A percentile compares a stretch with the other conserved stretches of the same genome.
These are phyloP conservation scores for Strigamia transsilvanica DNA, from an alignment of 2,888 invertebrate genomes.

Conservation along the genomic window DNA sequence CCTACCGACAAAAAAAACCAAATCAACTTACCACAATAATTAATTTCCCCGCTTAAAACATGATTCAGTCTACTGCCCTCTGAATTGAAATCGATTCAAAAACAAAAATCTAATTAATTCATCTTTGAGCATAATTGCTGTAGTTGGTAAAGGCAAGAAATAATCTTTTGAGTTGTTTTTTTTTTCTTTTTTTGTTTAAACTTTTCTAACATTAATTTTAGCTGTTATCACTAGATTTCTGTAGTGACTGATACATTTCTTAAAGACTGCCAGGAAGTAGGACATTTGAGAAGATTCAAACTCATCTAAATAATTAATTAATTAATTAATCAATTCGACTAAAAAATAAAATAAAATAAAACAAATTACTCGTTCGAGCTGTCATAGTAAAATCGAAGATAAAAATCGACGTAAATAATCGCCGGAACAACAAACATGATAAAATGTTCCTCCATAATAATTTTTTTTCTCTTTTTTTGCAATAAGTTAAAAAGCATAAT, in stretches of 20 bases:
- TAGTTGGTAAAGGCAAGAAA: slow-evolving; percentile 6
- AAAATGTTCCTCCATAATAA: too few species aligned
- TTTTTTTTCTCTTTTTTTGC: not conserved
- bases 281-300: slow-evolving; percentile 43
- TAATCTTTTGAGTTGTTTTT: not conserved
- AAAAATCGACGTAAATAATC: too few species aligned
- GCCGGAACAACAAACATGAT: not conserved
- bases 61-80: not conserved
- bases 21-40: not conserved
- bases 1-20: too few species aligned
- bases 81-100: not conserved
- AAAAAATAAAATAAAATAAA: too few species aligned
- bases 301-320: slow-evolving; percentile 11
- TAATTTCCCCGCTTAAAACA: not conserved
- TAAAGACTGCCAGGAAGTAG: slow-evolving; percentile 52
- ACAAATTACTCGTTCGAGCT: not conserved
- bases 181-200: not conserved
- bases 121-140: slow-evolving; percentile 9
- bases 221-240: not conserved
- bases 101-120: not conserved
- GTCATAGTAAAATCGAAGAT: not conserved
- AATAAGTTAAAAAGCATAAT: not conserved
- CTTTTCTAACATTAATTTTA: not conserved
- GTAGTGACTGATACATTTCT: slow-evolving; percentile 28
- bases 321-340: too few species aligned